Conservation (phyloP, 1,140 invertebrate genomes). For the Heliconius nattereri region DNA sequence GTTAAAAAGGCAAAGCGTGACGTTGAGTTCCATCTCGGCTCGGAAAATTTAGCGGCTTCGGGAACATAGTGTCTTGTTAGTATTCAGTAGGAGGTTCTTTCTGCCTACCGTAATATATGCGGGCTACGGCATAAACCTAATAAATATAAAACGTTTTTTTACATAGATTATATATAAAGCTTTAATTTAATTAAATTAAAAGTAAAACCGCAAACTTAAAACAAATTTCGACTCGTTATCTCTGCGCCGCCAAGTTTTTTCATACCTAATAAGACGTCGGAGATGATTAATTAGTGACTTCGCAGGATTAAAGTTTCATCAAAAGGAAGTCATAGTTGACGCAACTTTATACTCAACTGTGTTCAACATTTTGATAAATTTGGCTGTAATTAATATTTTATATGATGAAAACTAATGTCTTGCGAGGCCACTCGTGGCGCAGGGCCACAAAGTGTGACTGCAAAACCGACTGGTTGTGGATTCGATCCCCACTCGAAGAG, state of each 20-base stretch:
- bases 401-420: not conserved
- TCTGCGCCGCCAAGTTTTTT: conserved; percentile 9
- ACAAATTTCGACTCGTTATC: not conserved
- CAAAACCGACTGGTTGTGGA: too few species aligned
- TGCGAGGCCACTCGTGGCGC: too few species aligned
- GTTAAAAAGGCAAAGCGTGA: too few species aligned
- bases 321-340: conserved; percentile 2
- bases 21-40: too few species aligned
- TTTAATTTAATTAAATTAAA: not conserved
- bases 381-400: not conserved
- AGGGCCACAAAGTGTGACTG: too few species aligned
- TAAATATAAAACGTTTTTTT: too few species aligned
- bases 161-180: not conserved
- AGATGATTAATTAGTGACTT: conserved; percentile 14
- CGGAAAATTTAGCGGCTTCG: too few species aligned
- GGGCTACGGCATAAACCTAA: too few species aligned
- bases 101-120: too few species aligned
- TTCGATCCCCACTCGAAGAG: too few species aligned
- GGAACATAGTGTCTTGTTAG: too few species aligned
- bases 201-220: not conserved
- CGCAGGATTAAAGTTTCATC: conserved; percentile 1
- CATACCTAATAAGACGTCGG: not conserved
- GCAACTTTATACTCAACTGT: not conserved
- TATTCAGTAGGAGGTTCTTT: too few species aligned
- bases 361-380: conserved; percentile 8